A percentile compares a stretch with the other conserved stretches of the same genome.
These are phyloP conservation scores for Drosophila leontia DNA, from an alignment of 1,140 invertebrate genomes.

Conservation along the genomic window DNA sequence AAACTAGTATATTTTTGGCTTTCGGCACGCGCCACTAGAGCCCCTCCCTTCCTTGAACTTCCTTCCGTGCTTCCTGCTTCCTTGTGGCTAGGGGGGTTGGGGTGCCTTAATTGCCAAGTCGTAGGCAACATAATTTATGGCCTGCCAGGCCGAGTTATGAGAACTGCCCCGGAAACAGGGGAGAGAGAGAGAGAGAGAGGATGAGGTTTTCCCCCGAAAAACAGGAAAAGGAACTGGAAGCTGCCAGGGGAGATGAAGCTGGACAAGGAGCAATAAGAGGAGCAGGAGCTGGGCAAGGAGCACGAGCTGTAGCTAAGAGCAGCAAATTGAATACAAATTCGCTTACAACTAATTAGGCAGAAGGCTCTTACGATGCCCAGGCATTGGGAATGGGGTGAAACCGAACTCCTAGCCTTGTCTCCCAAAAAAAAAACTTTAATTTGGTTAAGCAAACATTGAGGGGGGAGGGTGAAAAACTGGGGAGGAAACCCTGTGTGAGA, in stretches of 20 bases:
- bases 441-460: conserved; percentile 48
- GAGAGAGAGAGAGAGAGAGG: not conserved
- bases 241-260: not conserved
- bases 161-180: conserved; percentile 15
- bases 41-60: not conserved
- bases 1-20: conserved; percentile 52
- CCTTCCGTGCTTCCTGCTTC: not conserved
- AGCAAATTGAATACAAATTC: conserved; percentile 79
- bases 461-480: too few species aligned
- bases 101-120: conserved; percentile 74
- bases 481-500: not conserved
- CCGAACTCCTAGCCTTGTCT: not conserved
- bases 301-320: conserved; percentile 10
- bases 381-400: conserved; percentile 14
- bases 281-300: not conserved
- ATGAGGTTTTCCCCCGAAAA: conserved; percentile 4
- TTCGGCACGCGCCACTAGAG: conserved; percentile 54
- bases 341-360: conserved; percentile 77
- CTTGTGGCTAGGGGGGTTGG: not conserved
- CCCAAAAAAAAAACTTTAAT: conserved; percentile 25
- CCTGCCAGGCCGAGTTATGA: conserved; percentile 66
- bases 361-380: conserved; percentile 28
- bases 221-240: conserved; percentile 17
- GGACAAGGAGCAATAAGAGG: not conserved
- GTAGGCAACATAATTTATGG: conserved; percentile 79